A percentile compares a stretch with the other conserved stretches of the same genome.
Evolutionary conservation across 1,140 invertebrate genomes (phyloP).

Genomic region (Psix sp.): DNA sequence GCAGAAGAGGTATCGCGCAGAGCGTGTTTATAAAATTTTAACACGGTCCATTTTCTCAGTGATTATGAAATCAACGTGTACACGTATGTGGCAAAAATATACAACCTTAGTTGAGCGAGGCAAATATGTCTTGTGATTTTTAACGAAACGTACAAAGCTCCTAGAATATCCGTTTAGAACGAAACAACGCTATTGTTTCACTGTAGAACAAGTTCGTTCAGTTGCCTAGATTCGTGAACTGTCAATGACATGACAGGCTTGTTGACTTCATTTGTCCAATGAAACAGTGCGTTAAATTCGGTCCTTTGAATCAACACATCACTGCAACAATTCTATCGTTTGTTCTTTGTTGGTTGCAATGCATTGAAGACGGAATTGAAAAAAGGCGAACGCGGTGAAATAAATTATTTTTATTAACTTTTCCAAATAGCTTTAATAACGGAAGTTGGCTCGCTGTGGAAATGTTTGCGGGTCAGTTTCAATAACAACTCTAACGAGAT

Average conservation of each 20-base stretch:
- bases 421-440: no score
- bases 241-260: constrained; percentile 41
- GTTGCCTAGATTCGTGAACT: constrained; percentile 24
- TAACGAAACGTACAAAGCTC: constrained; percentile 38
- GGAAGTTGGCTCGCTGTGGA: no score
- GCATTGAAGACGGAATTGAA: no score
- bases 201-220: constrained; percentile 23
- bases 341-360: no score
- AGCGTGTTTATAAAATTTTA: constrained; percentile 41
- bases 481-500: no score
- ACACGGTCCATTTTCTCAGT: constrained; percentile 37
- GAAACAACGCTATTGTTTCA: constrained; percentile 41
- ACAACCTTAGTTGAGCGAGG: constrained; percentile 12
- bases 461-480: no score
- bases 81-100: constrained; percentile 47
- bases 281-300: constrained; percentile 17
- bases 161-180: constrained; percentile 38
- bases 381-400: no score
- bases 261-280: constrained; percentile 27
- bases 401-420: no score
- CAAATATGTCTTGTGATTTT: constrained; percentile 25
- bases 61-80: constrained; percentile 53
- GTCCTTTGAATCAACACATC: no score
- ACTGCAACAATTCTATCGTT: no score
- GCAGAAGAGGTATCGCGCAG: constrained; percentile 29